phyloP scores from a whole-genome alignment of 2,113 vertebrate genomes.

The Corydoras maculifer region DNA sequence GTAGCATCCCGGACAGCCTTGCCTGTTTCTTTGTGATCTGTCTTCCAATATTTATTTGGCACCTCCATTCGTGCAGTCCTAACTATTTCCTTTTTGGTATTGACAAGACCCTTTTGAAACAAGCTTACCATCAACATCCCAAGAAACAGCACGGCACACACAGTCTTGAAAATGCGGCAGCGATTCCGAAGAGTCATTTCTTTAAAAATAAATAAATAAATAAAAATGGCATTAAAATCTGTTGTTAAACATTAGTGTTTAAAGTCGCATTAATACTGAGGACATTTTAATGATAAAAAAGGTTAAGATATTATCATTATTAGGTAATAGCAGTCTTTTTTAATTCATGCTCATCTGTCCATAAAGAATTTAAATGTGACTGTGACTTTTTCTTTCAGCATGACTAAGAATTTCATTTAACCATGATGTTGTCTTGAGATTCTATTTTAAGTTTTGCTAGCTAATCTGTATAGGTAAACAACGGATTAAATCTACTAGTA shows the following conservation, averaged over 20 bases:
- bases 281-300: too few relatives aligned
- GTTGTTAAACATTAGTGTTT: not conserved
- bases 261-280: too few relatives aligned
- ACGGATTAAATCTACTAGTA: too few relatives aligned
- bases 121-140: conserved; percentile 70
- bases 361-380: not conserved
- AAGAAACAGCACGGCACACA: conserved; percentile 71
- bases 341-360: not conserved
- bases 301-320: too few relatives aligned
- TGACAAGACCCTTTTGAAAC: conserved; percentile 69
- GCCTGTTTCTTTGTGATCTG: accelerated
- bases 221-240: not conserved
- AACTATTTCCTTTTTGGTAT: conserved; percentile 43
- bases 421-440: too few relatives aligned
- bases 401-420: too few relatives aligned
- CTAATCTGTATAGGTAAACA: too few relatives aligned
- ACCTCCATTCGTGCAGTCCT: conserved; percentile 56
- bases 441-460: too few relatives aligned
- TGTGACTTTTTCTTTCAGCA: too few relatives aligned
- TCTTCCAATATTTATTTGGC: conserved; percentile 66
- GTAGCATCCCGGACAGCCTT: conserved; percentile 22
- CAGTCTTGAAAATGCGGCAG: conserved; percentile 71
- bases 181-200: conserved; percentile 67
- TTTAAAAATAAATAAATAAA: conserved; percentile 52
- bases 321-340: too few relatives aligned